These are phyloP conservation scores for Drosophila funebris DNA, from an alignment of 1,140 invertebrate species.

Conservation along the genomic window DNA sequence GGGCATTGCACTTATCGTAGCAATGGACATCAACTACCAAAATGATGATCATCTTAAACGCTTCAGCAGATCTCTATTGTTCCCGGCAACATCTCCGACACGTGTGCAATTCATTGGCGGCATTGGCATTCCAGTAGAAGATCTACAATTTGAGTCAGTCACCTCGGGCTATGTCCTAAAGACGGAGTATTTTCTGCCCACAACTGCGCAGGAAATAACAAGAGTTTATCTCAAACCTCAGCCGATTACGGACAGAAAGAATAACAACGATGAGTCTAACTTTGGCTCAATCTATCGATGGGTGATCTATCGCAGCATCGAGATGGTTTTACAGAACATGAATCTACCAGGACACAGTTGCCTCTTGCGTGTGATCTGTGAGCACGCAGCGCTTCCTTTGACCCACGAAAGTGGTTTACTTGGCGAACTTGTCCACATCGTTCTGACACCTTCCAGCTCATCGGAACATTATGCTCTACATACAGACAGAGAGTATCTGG, in stretches of 20 bases:
- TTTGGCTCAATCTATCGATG: conserved; percentile 67
- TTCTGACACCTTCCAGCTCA: conserved; percentile 85
- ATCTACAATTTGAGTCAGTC: conserved; percentile 73
- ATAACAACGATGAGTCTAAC: not conserved
- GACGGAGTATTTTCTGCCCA: conserved; percentile 79
- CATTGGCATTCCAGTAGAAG: conserved; percentile 79
- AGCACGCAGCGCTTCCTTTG: conserved; percentile 88
- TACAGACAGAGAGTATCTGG: conserved; percentile 49
- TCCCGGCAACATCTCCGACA: conserved; percentile 74
- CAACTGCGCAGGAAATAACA: conserved; percentile 58
- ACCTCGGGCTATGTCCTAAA: conserved; percentile 82
- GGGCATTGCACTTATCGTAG: not conserved
- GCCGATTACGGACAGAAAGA: conserved; percentile 52
- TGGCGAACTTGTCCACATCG: conserved; percentile 88
- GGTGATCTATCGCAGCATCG: conserved; percentile 76
- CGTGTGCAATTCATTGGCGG: conserved; percentile 80
- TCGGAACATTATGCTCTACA: conserved; percentile 34
- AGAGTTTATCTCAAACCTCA: conserved; percentile 62
- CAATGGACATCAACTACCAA: not conserved
- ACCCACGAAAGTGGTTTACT: conserved; percentile 87
- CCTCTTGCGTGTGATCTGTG: conserved; percentile 89
- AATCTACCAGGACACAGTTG: conserved; percentile 88
- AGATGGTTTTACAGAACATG: conserved; percentile 83
- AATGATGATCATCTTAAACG: conserved; percentile 37
- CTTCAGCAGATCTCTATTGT: conserved; percentile 71